Evolutionary conservation across 2,797 vertebrate genomes (phyloP).

Genomic region (Cebuella pygmaea): DNA sequence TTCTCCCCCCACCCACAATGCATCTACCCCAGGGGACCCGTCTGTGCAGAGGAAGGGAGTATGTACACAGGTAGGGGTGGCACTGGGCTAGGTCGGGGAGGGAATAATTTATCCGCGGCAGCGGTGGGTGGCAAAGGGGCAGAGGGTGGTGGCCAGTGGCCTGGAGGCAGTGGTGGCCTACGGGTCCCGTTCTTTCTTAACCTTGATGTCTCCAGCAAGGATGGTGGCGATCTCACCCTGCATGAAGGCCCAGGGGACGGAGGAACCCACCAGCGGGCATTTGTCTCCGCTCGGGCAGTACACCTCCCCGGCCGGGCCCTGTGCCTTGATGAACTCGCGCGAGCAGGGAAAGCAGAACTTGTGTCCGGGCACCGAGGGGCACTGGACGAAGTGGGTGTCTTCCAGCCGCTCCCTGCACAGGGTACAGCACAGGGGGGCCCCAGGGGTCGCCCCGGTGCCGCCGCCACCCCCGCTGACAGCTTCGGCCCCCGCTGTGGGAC

Average conservation of each 20-base stretch:
- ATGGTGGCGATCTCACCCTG: slow-evolving; percentile 95
- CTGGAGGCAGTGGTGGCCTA: slow-evolving; percentile 79
- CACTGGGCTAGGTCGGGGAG: slow-evolving; percentile 49
- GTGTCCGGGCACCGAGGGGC: slow-evolving; percentile 92
- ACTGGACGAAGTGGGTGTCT: slow-evolving; percentile 95
- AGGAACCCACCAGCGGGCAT: slow-evolving; percentile 92
- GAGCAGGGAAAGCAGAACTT: slow-evolving; percentile 97
- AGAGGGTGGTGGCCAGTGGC: slow-evolving; percentile 44
- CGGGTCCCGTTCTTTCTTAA: slow-evolving; percentile 94
- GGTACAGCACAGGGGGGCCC: slow-evolving; percentile 91
- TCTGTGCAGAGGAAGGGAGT: slow-evolving; percentile 42
- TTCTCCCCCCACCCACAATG: slow-evolving; percentile 72
- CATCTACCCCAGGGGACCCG: slow-evolving; percentile 71
- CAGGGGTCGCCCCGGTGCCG: slow-evolving; percentile 76
- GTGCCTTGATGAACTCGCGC: slow-evolving; percentile 92
- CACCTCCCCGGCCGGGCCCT: slow-evolving; percentile 91
- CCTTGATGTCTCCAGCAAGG: slow-evolving; percentile 91
- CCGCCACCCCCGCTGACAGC: slow-evolving; percentile 65
- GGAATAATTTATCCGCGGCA: slow-evolving; percentile 80
- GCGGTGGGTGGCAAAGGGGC: slow-evolving; percentile 46
- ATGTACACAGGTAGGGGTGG: slow-evolving; percentile 63
- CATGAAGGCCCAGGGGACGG: slow-evolving; percentile 95
- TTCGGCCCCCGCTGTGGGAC: slow-evolving; percentile 68
- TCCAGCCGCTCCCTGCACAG: slow-evolving; percentile 93
- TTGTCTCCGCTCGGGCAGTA: slow-evolving; percentile 95